phyloP scores from a whole-genome alignment of 2,113 vertebrate species.

The Mastomys coucha region DNA sequence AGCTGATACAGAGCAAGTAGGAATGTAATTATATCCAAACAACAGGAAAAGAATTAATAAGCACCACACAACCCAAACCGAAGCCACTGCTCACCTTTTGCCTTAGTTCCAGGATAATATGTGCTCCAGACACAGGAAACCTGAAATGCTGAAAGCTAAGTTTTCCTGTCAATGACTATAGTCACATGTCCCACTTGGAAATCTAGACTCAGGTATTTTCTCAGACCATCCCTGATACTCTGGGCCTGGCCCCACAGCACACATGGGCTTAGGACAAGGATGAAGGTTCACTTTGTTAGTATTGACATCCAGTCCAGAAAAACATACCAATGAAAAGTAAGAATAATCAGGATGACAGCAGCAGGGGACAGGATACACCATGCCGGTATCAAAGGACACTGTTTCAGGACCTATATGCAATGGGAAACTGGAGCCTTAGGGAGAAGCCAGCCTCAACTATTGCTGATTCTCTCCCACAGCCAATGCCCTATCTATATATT shows the following conservation, averaged over 20 bases:
- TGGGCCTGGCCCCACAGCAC: neutral
- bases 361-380: neutral
- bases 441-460: neutral
- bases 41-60: slow-evolving; percentile 25
- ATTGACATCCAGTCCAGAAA: neutral
- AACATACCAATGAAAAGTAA: neutral
- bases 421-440: neutral
- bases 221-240: neutral
- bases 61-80: neutral
- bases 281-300: neutral
- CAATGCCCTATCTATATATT: neutral
- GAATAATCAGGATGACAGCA: neutral
- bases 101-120: neutral
- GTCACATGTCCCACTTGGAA: neutral
- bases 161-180: neutral
- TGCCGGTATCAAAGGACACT: neutral
- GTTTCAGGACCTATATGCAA: neutral
- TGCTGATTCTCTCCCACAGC: neutral
- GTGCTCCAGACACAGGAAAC: neutral
- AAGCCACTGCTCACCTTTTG: neutral
- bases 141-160: neutral
- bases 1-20: neutral
- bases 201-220: neutral
- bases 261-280: neutral
- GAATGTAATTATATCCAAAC: slow-evolving; percentile 21